Conservation (phyloP, 2,113 vertebrate species). For the Tylochromis polylepis region DNA sequence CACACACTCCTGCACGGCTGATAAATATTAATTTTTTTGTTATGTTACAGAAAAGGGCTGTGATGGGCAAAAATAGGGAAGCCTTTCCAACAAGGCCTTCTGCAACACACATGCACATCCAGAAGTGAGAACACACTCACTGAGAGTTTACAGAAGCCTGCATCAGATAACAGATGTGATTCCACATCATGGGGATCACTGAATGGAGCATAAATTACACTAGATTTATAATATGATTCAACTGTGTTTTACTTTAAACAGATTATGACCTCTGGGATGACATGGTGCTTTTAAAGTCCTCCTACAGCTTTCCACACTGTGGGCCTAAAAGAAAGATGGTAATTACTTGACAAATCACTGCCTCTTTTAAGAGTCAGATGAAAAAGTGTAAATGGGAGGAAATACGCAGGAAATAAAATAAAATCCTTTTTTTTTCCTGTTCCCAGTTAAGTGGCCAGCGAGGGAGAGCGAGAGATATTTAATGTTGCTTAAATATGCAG, state of each 20-base stretch:
- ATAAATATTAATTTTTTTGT: slow-evolving; percentile 79
- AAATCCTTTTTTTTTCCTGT: slow-evolving; percentile 36
- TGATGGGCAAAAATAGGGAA: slow-evolving; percentile 69
- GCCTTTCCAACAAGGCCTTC: slow-evolving; percentile 26
- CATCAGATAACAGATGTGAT: slow-evolving; percentile 13
- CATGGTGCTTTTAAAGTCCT: slow-evolving; percentile 29
- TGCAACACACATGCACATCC: background rate
- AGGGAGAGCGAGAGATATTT: slow-evolving; percentile 67
- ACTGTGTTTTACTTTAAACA: background rate
- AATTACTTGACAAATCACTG: slow-evolving; percentile 69
- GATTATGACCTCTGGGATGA: slow-evolving; percentile 4
- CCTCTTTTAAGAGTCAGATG: slow-evolving; percentile 64
- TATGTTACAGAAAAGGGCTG: slow-evolving; percentile 70
- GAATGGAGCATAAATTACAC: slow-evolving; percentile 8
- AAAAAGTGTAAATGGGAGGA: slow-evolving; percentile 59
- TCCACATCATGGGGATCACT: slow-evolving; percentile 6
- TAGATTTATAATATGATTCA: background rate
- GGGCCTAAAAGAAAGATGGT: slow-evolving; percentile 36
- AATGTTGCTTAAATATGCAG: slow-evolving; percentile 76
- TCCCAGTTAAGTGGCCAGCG: slow-evolving; percentile 52
- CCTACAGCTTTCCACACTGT: background rate
- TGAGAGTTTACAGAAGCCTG: background rate
- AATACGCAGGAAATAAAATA: slow-evolving; percentile 60
- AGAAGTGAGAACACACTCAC: background rate
- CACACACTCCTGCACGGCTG: slow-evolving; percentile 52